Percentiles rank a stretch among this genome's conserved stretches.
Evolutionary conservation across 2,888 invertebrate genomes (phyloP).

Genomic region (Eledone cirrhosa): DNA sequence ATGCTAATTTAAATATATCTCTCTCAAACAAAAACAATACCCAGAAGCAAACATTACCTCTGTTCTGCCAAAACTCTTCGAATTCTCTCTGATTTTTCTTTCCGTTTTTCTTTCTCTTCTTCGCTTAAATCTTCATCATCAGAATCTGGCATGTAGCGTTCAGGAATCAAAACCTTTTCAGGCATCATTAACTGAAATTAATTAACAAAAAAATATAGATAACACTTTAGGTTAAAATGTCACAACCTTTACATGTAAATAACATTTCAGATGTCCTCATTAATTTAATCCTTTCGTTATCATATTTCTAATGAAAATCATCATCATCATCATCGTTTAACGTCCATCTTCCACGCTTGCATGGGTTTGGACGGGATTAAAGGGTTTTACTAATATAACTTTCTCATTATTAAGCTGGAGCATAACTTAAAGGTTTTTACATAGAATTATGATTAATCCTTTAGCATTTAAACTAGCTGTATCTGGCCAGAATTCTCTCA

Average conservation of each 20-base stretch:
- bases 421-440: too few relatives aligned
- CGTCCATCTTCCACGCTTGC: too few relatives aligned
- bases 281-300: slow-evolving; percentile 7
- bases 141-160: slow-evolving; percentile 86
- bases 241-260: not conserved
- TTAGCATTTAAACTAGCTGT: too few relatives aligned
- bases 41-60: slow-evolving; percentile 49
- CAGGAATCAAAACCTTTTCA: slow-evolving; percentile 89
- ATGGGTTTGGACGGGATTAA: too few relatives aligned
- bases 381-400: too few relatives aligned
- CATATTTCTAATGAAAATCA: too few relatives aligned
- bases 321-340: too few relatives aligned
- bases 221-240: not conserved
- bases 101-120: slow-evolving; percentile 83
- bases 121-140: slow-evolving; percentile 80
- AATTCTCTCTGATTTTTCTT: slow-evolving; percentile 89
- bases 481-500: too few relatives aligned
- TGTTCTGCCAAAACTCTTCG: slow-evolving; percentile 83
- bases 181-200: slow-evolving; percentile 80
- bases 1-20: too few relatives aligned
- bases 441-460: too few relatives aligned
- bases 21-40: too few relatives aligned
- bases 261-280: not conserved
- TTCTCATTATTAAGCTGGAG: too few relatives aligned
- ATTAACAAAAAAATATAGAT: not conserved